Conservation (phyloP, 2,797 vertebrate species). For the Sciurus vulgaris region DNA sequence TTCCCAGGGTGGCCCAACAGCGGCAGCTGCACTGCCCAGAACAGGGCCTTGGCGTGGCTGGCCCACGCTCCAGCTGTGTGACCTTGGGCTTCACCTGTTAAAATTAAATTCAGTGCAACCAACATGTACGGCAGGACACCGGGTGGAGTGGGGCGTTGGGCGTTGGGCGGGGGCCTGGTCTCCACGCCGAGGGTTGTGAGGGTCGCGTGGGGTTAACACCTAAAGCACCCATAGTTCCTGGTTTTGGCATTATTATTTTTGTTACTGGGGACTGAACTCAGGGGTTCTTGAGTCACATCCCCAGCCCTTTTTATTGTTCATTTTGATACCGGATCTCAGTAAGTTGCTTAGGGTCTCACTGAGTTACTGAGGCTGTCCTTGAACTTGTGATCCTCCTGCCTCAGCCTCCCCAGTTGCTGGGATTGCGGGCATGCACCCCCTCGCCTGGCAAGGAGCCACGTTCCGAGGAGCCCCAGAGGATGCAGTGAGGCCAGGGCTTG, state of each 20-base stretch:
- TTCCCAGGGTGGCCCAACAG: rapidly evolving
- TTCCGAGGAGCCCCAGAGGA: neutral
- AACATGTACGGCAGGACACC: neutral
- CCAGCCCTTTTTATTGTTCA: no score
- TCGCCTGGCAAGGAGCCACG: neutral
- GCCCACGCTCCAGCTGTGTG: neutral
- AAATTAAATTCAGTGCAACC: neutral
- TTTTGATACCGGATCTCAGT: no score
- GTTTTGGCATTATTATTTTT: no score
- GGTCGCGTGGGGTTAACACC: rapidly evolving
- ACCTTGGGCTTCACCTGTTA: neutral
- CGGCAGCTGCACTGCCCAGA: rapidly evolving
- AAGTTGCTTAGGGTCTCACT: no score
- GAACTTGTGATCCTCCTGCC: no score
- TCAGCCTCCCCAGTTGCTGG: no score
- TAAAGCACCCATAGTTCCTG: neutral
- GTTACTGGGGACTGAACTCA: no score
- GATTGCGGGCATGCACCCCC: no score
- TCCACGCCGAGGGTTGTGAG: no score
- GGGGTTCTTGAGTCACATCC: no score
- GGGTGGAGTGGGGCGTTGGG: neutral
- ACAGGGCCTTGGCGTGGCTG: neutral
- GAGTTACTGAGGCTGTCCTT: no score
- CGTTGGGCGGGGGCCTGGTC: rapidly evolving
- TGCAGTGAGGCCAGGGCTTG: neutral